Evolutionary conservation across 2,888 invertebrate genomes (phyloP).

Genomic region (Melinaea menophilus): DNA sequence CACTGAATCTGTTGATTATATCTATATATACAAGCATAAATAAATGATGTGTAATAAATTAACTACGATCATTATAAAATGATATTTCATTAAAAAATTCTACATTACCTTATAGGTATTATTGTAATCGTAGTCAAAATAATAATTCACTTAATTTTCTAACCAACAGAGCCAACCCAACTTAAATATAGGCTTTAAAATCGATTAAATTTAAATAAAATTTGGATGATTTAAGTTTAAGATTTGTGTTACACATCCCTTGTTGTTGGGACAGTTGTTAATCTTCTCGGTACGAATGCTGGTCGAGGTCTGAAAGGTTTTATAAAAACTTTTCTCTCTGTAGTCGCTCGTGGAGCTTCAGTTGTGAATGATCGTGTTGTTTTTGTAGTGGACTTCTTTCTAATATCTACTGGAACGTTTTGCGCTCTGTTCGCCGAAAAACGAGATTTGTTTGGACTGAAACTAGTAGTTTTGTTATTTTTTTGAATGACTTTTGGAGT

Average conservation of each 20-base stretch:
- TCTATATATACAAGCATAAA: slow-evolving; percentile 47
- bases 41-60: slow-evolving; percentile 24
- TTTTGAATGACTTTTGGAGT: slow-evolving; percentile 49
- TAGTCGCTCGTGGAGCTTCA: slow-evolving; percentile 59
- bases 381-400: slow-evolving; percentile 48
- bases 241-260: slow-evolving; percentile 36
- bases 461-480: slow-evolving; percentile 58
- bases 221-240: slow-evolving; percentile 22
- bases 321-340: slow-evolving; percentile 60
- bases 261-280: slow-evolving; percentile 47
- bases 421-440: slow-evolving; percentile 59
- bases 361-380: slow-evolving; percentile 54
- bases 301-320: slow-evolving; percentile 67
- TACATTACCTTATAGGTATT: slow-evolving; percentile 2
- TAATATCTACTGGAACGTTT: slow-evolving; percentile 67
- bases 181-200: slow-evolving; percentile 28
- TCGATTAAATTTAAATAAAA: slow-evolving; percentile 20
- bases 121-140: slow-evolving; percentile 25
- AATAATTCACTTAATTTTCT: slow-evolving; percentile 25
- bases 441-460: slow-evolving; percentile 56
- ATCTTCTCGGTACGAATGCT: slow-evolving; percentile 62
- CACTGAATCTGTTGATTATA: slow-evolving; percentile 54
- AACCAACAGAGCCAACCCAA: slow-evolving; percentile 34
- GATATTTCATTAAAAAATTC: too few relatives aligned
- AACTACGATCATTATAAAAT: slow-evolving; percentile 22